Evolutionary conservation across 2,888 invertebrate genomes (phyloP), one percentile per base, ranked within the genome.

Genomic region (Metallyticus violacea): DNA sequence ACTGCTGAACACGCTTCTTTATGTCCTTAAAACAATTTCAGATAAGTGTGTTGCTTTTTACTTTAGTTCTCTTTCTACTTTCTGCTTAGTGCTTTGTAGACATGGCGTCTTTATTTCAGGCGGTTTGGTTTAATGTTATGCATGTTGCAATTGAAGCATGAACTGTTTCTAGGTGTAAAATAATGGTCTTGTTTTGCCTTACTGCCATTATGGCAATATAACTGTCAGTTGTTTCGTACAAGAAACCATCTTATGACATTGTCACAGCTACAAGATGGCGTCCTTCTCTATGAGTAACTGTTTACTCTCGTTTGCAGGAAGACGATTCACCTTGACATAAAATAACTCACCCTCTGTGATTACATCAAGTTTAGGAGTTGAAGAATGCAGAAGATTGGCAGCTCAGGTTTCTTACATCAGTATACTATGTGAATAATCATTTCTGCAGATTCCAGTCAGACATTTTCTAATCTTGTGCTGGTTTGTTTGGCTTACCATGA

Each of bases 401-500:
- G 85, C 80, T 85, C 80, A 85, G 80, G 85, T 85, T 81, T 85
- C 29, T 80, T 85, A 85, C 85, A 85, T 62, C 85, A 85, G 85
- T 85, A 85, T 85, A 85, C 85, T 85, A 83, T 77, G 77, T 83
- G 77, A 83, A 83, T 83, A 82, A 82, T 62, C 6, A 79, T 81
- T 81, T 81, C 81, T 81, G 40, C 81, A 81, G 81, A 81, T 25
- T 40, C 40, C 81, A 81, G 25, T 28, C 81, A 81, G 81, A 30
- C 81, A 81, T 81, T 79, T 26, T 78, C 30, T 28, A 30, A 29
- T 30, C 29, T 25, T 81, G 40, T 62, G 40, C 40, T 62, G 40
- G 15, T 62, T 62, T 62, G 15, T 62, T 62, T 62, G 40, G 40
- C 40, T 62, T 62, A 15, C 15, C 22, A 62, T 22, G 22, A 22